A percentile compares a stretch with the other conserved stretches of the same genome.
Evolutionary conservation across 2,888 invertebrate species (phyloP).

Genomic region (Polydrusus cervinus): DNA sequence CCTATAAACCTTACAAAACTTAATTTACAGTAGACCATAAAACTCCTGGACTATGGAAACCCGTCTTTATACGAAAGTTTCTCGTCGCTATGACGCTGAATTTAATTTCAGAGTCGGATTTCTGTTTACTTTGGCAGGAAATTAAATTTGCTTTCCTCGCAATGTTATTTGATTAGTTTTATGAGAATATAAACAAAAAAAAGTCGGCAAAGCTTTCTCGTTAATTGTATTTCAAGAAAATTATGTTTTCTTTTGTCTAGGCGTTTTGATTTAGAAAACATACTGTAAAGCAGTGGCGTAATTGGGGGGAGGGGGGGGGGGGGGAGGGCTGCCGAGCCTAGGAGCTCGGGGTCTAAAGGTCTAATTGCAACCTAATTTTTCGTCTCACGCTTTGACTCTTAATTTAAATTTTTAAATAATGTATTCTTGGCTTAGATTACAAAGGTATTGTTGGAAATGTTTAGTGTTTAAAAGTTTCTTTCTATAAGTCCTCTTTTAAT

Average conservation of each 20-base stretch:
- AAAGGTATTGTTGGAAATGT: no score
- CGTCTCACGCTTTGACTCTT: no score
- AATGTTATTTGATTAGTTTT: constrained; percentile 25
- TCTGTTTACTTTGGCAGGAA: constrained; percentile 49
- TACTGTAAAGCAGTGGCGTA: no score
- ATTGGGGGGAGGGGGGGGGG: no score
- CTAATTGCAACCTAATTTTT: no score
- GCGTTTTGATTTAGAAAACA: neutral
- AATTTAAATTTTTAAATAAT: no score
- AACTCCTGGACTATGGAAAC: constrained; percentile 59
- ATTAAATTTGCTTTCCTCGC: constrained; percentile 40
- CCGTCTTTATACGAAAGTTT: constrained; percentile 16
- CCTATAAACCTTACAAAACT: constrained; percentile 66
- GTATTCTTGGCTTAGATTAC: no score
- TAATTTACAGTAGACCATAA: constrained; percentile 66
- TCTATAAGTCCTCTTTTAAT: no score
- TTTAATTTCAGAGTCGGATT: constrained; percentile 56
- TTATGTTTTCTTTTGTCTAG: neutral
- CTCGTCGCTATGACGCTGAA: constrained; percentile 33
- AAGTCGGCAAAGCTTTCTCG: constrained; percentile 7
- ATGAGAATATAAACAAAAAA: constrained; percentile 26
- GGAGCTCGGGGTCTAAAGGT: no score
- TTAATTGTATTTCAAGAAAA: constrained; percentile 19
- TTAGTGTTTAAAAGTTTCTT: no score
- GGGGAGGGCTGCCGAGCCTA: no score